Conservation (phyloP, 2,113 vertebrate species). For the Centropus unirufus region DNA sequence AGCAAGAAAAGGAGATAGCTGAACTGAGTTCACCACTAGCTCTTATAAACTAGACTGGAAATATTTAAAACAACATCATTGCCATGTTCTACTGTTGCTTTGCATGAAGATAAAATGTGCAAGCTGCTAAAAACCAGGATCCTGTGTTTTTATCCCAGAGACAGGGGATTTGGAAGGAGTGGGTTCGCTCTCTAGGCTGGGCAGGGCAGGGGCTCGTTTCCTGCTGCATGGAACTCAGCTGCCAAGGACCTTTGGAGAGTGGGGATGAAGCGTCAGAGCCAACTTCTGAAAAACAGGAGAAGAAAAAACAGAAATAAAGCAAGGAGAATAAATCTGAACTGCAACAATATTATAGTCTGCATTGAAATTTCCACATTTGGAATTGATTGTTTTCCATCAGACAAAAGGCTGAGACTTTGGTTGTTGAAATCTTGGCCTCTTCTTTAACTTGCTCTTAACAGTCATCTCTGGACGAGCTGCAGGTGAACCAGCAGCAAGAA, state of each 20-base stretch:
- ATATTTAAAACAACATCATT: not conserved
- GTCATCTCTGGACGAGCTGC: not conserved
- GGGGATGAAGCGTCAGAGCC: not conserved
- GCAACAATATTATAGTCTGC: not conserved
- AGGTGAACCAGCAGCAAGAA: not conserved
- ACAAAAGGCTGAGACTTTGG: not conserved
- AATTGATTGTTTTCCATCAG: not conserved
- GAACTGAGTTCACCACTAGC: not conserved
- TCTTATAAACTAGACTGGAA: not conserved
- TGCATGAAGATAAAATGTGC: not conserved
- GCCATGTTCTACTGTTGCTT: not conserved
- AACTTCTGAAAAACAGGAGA: not conserved
- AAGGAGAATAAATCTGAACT: not conserved
- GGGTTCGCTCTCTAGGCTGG: not conserved
- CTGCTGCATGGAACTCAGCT: not conserved
- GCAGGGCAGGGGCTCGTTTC: not conserved
- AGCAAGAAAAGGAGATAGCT: not conserved
- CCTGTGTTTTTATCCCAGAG: not conserved
- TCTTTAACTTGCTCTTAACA: not conserved
- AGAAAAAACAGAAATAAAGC: not conserved
- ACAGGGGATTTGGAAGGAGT: not conserved
- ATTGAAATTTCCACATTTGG: conserved; percentile 55
- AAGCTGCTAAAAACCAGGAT: not conserved
- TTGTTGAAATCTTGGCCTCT: not conserved
- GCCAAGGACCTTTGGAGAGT: not conserved